Base-by-base conservation (phyloP, 53 echinoderm and acorn worm genomes). In the Echinarachnius parma region DNA sequence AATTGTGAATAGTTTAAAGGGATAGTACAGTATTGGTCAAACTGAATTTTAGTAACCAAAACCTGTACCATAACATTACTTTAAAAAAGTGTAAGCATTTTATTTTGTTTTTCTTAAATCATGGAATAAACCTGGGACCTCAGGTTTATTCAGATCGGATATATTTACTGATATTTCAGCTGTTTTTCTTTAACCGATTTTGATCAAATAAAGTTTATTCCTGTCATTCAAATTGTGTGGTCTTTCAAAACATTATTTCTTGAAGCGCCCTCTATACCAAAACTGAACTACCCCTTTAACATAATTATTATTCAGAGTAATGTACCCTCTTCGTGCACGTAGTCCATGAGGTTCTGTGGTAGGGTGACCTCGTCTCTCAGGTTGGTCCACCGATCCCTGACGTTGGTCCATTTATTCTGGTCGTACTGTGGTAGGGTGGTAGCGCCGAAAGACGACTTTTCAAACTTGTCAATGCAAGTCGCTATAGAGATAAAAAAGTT, bases 301-400 rank as follows among this genome's bases (percentile, higher is more conserved):
- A n/a, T 26, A 26, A 19, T 5, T 11, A 50, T 4, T 18, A 23
- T n/a, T 5, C 19, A 50, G 9, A 50, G 7, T 4, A 50, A 18
- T 18, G 60, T 42, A 24, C 30, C 53, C 34, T 53, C 70, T 23
- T 53, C 53, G 3, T 33, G 24, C 10, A 53, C 53, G 14, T 35
- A 69, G 34, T 69, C 70, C 22, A 69, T 53, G 15, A 69, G 54
- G 23, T 69, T 69, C 21, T 69, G 70, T 4, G 70, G 70, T 14
- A 69, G 23, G 0, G 52, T 53, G 31, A 69, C 53, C 11, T 9
- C 34, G 31, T 69, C 70, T 23, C 11, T 3, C 2, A 69, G 54
- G 10, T 69, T 50, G 1, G 13, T 53, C 70, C 70, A 69, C 22
- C 70, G 21, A 5, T 50, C 53, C 15, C 53, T 18, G 7, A 69